Evolutionary conservation across 2,888 invertebrate genomes (phyloP).

Genomic region (Megastigmus dorsalis): DNA sequence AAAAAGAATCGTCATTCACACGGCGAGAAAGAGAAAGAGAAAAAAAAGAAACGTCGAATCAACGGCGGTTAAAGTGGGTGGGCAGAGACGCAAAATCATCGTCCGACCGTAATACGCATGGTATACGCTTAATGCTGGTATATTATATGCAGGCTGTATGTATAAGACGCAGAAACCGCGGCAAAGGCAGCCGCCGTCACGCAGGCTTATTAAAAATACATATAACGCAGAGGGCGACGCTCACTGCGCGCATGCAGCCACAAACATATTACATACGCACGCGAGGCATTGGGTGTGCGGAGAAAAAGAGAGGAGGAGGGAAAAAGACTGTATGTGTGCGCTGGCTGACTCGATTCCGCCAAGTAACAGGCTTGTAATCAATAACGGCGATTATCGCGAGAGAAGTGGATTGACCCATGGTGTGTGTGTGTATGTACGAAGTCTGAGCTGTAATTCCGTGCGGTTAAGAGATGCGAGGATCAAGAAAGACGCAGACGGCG

Average conservation of each 20-base stretch:
- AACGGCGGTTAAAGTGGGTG: too few relatives aligned
- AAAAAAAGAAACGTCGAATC: too few relatives aligned
- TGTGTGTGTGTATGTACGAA: neutral
- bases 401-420: neutral
- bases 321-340: too few relatives aligned
- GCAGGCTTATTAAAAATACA: constrained; percentile 28
- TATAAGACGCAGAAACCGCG: neutral
- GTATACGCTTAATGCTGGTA: too few relatives aligned
- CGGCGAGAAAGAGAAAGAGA: too few relatives aligned
- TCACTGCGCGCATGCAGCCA: neutral
- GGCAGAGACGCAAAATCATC: too few relatives aligned
- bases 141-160: neutral
- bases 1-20: too few relatives aligned
- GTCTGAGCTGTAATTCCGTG: neutral
- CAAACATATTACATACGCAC: neutral
- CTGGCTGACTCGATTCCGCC: neutral
- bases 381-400: constrained; percentile 14
- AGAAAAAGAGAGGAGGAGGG: neutral
- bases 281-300: neutral
- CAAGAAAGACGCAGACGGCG: neutral
- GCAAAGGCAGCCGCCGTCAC: constrained; percentile 11
- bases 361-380: constrained; percentile 4
- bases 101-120: too few relatives aligned
- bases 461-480: too few relatives aligned
- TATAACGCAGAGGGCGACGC: neutral